Conservation (phyloP, 2,888 invertebrate genomes). For the Emesis russula region DNA sequence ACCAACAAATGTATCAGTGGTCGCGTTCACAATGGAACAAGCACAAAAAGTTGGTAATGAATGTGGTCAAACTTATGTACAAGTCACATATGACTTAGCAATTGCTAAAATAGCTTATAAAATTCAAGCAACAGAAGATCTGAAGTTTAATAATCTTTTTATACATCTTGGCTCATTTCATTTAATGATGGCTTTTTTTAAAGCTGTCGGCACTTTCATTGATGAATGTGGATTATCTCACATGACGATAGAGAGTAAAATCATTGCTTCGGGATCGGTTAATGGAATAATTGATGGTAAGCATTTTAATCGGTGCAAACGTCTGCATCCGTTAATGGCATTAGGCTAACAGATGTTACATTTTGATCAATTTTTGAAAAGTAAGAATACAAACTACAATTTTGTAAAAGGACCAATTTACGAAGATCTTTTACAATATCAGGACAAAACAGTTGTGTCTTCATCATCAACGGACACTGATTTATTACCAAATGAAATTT, state of each 20-base stretch:
- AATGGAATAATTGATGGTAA: too few relatives aligned
- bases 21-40: background rate
- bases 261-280: too few relatives aligned
- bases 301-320: constrained; percentile 79
- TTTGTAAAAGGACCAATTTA: constrained; percentile 69
- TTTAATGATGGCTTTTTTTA: constrained; percentile 73
- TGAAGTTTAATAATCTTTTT: constrained; percentile 66
- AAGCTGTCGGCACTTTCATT: constrained; percentile 82
- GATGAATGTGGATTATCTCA: constrained; percentile 34
- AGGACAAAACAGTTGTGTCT: too few relatives aligned
- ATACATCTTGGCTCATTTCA: constrained; percentile 55
- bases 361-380: constrained; percentile 84
- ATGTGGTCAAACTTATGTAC: background rate
- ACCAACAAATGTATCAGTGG: constrained; percentile 22
- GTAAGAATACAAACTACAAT: too few relatives aligned
- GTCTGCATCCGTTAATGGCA: constrained; percentile 86
- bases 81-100: constrained; percentile 38
- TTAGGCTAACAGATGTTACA: constrained; percentile 87
- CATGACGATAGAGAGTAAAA: too few relatives aligned
- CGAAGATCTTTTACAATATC: constrained; percentile 87
- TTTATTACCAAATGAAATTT: constrained; percentile 73
- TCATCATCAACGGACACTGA: too few relatives aligned
- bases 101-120: constrained; percentile 79
- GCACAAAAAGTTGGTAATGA: constrained; percentile 28
- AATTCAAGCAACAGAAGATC: constrained; percentile 69